Evolutionary conservation across 2,113 vertebrate species (phyloP), one percentile per base, ranked within the genome.

Genomic region (Thomomys bottae): DNA sequence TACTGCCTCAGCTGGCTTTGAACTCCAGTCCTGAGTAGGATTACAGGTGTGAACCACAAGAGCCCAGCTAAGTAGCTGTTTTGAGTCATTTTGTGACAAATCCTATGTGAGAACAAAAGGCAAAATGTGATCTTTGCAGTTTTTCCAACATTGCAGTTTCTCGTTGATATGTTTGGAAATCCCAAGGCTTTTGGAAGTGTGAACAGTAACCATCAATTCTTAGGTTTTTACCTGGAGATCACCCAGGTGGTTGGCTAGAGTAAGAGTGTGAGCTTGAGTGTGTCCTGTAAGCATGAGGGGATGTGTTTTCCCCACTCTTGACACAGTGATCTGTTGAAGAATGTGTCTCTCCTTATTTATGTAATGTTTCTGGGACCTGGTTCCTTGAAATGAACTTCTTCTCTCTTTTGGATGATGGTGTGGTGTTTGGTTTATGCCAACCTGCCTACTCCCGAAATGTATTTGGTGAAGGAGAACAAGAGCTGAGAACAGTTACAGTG

Each of bases 121-220:
- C 59, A 40, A 59, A 59, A 24, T 4, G 80, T 32, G 1, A 8
- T 14, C 18, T 14, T 28, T 40, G 2, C 21, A 34, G 3, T 30
- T 57, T 76, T 57, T 3, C 6, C 42, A 63, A 2, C 1, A 15
- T 68, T 15, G 34, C 26, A 17, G 34, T 42, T 0, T 38, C 42
- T 8, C 0, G 0, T 12, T 72, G n/a, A 24, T 3, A 0, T 42
- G 34, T 38, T 45, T 63, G 30, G 32, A 24, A 40, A 26, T 34
- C 7, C 4, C 5, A 8, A 71, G 71, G 32, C n/a, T 57, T 57
- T 26, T 26, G 6, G 6, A 49, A 36, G 28, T 24, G 14, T 21
- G n/a, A 28, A 36, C 18, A 7, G 40, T 64, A 23, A n/a, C 40
- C 21, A 10, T 40, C 10, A 32, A 24, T 8, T 3, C 61, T 49